phyloP scores from a whole-genome alignment of 2,113 vertebrate genomes.

The Rhegmatorhina hoffmannsi region DNA sequence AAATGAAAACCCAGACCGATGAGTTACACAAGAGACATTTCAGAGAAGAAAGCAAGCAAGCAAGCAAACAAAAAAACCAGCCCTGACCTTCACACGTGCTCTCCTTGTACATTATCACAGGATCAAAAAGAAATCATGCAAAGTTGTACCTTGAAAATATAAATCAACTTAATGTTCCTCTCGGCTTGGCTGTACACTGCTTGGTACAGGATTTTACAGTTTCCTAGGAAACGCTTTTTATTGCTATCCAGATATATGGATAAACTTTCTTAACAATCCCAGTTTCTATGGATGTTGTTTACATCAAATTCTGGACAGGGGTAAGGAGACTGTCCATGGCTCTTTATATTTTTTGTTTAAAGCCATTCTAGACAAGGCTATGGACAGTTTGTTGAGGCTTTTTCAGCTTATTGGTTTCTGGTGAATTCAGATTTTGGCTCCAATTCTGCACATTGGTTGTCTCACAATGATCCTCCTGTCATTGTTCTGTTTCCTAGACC shows the following conservation, averaged over 20 bases:
- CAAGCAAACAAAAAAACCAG: neutral
- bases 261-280: slow-evolving; percentile 88
- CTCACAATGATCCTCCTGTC: slow-evolving; percentile 66
- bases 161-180: slow-evolving; percentile 78
- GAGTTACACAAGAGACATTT: slow-evolving; percentile 62
- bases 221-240: slow-evolving; percentile 97
- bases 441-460: slow-evolving; percentile 46
- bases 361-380: slow-evolving; percentile 78
- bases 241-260: slow-evolving; percentile 93
- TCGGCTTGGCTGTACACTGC: slow-evolving; percentile 87
- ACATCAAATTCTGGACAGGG: slow-evolving; percentile 82
- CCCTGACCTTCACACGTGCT: slow-evolving; percentile 58
- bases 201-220: slow-evolving; percentile 93
- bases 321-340: slow-evolving; percentile 77
- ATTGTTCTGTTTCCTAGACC: slow-evolving; percentile 69
- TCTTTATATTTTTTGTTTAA: slow-evolving; percentile 80
- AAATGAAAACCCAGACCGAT: slow-evolving; percentile 64
- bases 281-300: slow-evolving; percentile 84
- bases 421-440: slow-evolving; percentile 73
- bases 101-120: slow-evolving; percentile 68
- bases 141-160: slow-evolving; percentile 79
- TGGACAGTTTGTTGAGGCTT: slow-evolving; percentile 76
- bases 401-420: slow-evolving; percentile 72
- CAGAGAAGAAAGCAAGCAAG: slow-evolving; percentile 50
- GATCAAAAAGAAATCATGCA: slow-evolving; percentile 73